phyloP scores from a whole-genome alignment of 2,113 vertebrate species.

The Peromyscus maniculatus region DNA sequence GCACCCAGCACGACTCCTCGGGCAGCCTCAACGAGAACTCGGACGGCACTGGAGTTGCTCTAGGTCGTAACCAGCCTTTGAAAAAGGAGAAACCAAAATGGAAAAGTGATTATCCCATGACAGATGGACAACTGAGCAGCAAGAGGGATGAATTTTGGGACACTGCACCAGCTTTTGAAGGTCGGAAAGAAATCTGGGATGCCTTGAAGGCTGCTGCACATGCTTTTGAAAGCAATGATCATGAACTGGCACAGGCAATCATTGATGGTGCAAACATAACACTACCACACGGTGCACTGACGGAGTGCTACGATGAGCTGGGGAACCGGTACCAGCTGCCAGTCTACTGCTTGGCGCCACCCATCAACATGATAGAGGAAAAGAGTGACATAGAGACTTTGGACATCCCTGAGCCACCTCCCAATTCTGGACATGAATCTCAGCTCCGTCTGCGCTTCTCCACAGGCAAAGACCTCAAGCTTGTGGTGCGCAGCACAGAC shows the following conservation, averaged over 20 bases:
- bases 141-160: slow-evolving; percentile 99
- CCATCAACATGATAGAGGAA: slow-evolving; percentile 99
- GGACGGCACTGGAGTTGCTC: no score
- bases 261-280: slow-evolving; percentile 98
- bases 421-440: slow-evolving; percentile 94
- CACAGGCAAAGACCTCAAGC: slow-evolving; percentile 95
- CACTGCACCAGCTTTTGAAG: slow-evolving; percentile 98
- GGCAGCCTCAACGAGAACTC: no score
- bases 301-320: slow-evolving; percentile 98
- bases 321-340: slow-evolving; percentile 99
- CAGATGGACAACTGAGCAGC: slow-evolving; percentile 97
- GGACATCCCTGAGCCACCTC: slow-evolving; percentile 90
- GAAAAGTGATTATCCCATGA: slow-evolving; percentile 99
- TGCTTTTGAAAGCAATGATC: slow-evolving; percentile 98
- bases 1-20: no score
- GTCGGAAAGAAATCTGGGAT: slow-evolving; percentile 99
- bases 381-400: slow-evolving; percentile 93
- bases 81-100: slow-evolving; percentile 99
- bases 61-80: slow-evolving; percentile 97
- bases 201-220: slow-evolving; percentile 96
- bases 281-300: slow-evolving; percentile 96
- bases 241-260: slow-evolving; percentile 98
- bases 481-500: slow-evolving; percentile 95
- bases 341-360: slow-evolving; percentile 96
- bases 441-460: slow-evolving; percentile 97